These are phyloP conservation scores for Acanthaster planci DNA, from an alignment of 35 echinoderm and acorn worm species.

Conservation along the genomic window DNA sequence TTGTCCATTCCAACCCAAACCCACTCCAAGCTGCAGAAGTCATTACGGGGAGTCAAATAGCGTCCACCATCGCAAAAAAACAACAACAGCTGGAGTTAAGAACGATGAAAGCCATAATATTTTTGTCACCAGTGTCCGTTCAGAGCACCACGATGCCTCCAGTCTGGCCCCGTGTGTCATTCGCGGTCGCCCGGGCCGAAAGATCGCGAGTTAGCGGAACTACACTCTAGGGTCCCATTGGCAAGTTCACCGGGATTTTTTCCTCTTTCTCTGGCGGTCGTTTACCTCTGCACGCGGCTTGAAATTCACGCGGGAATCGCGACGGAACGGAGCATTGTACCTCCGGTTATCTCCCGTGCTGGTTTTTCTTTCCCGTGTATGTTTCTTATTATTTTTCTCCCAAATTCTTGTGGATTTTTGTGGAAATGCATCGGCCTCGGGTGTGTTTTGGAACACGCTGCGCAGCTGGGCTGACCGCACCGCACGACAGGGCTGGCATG, in stretches of 20 bases:
- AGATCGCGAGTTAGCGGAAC: constrained; percentile 5
- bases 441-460: constrained; percentile 24
- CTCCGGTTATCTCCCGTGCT: neutral
- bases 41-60: neutral
- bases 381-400: neutral
- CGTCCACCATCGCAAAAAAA: neutral
- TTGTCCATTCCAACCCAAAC: constrained; percentile 1
- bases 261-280: neutral
- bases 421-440: constrained; percentile 6
- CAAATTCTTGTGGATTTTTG: neutral
- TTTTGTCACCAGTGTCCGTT: neutral
- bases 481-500: neutral
- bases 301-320: neutral
- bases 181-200: neutral
- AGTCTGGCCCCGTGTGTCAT: neutral
- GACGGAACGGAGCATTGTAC: neutral
- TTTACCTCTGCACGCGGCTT: constrained; percentile 12
- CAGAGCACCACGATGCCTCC: neutral
- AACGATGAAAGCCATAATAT: neutral
- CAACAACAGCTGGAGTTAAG: constrained; percentile 2
- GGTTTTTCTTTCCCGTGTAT: no score
- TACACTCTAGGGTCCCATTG: constrained; percentile 13
- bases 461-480: constrained; percentile 11
- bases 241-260: neutral
- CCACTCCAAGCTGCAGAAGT: neutral